A percentile compares a stretch with the other conserved stretches of the same genome.
phyloP scores from a whole-genome alignment of 2,888 invertebrate species.

The Epistrophe eligans region DNA sequence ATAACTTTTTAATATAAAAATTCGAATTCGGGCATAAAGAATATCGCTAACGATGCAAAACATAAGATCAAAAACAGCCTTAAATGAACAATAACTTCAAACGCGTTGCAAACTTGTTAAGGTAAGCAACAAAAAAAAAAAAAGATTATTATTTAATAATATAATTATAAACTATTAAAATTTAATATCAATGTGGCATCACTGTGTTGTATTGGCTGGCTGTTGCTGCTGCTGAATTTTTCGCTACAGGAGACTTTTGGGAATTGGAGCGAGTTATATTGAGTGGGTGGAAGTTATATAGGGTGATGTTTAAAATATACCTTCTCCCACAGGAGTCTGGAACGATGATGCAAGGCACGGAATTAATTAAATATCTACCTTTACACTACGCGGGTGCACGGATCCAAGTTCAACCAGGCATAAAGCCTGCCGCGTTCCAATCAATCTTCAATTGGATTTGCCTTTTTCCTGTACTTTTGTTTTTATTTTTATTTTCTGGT shows the following conservation, averaged over 20 bases:
- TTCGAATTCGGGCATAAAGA: too few relatives aligned
- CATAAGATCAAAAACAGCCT: too few relatives aligned
- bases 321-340: conserved; percentile 37
- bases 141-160: not conserved
- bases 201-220: not conserved
- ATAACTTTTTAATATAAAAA: too few relatives aligned
- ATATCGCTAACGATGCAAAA: too few relatives aligned
- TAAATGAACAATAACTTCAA: too few relatives aligned
- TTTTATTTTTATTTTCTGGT: conserved; percentile 10
- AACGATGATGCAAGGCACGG: conserved; percentile 68
- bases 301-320: not conserved
- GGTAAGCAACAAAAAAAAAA: too few relatives aligned
- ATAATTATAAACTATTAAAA: not conserved
- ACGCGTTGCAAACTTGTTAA: too few relatives aligned
- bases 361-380: conserved; percentile 75
- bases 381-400: conserved; percentile 69
- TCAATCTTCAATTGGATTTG: conserved; percentile 74
- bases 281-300: not conserved
- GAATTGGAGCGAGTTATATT: conserved; percentile 58
- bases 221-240: conserved; percentile 34
- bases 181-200: conserved; percentile 8
- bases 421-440: conserved; percentile 69
- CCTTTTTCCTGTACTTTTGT: conserved; percentile 32
- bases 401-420: conserved; percentile 73
- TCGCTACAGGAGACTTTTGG: conserved; percentile 63